Base-by-base conservation (phyloP, 1,140 invertebrate genomes). In the Tetragnatha versicolor region DNA sequence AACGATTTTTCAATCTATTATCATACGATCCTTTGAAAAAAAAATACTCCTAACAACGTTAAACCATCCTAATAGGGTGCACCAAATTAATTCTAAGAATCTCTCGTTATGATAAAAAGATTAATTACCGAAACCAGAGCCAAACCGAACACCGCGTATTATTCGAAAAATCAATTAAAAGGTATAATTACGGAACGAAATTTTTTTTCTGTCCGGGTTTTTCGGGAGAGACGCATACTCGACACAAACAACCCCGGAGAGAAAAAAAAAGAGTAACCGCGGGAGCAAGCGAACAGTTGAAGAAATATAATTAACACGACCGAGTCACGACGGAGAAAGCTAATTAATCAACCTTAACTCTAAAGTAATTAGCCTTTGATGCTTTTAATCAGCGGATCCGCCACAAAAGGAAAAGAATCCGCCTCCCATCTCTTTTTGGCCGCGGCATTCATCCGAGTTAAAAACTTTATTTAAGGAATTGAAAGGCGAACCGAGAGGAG, bases 341-440 rank as follows among this genome's bases (percentile, higher is more conserved):
- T 65, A 77, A 77, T 77, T 77, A 77, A 77, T 77, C 42, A 77
- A 53, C 60, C 73, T 51, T 65, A 77, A 77, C 58, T 53, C 25
- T 65, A 77, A 77, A 53, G 33, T 77, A 25, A 66, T 77, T 77
- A 77, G 58, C 47, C 73, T 77, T 39, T 66, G 73, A 77, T 77
- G 73, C 58, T 77, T 77, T 77, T 77, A 65, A 77, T 77, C 73
- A 77, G 33, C 14, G 14, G n/a, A 47, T n/a, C n/a, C 65, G 29
- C 7, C 39, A 47, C 14, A 29, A 27, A 2, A 14, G n/a, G 17
- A 31, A 49, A 68, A 49, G 39, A 29, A 49, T 27, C 7, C 9
- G 29, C n/a, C n/a, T 31, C 9, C n/a, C 39, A 7, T 47, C 12
- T 47, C 42, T 47, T 60, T 60, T 60, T 33, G 2, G 29, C 29